Evolutionary conservation across 1,140 invertebrate genomes (phyloP), one percentile per base, ranked within the genome.

Genomic region (Drosophila albomicans): DNA sequence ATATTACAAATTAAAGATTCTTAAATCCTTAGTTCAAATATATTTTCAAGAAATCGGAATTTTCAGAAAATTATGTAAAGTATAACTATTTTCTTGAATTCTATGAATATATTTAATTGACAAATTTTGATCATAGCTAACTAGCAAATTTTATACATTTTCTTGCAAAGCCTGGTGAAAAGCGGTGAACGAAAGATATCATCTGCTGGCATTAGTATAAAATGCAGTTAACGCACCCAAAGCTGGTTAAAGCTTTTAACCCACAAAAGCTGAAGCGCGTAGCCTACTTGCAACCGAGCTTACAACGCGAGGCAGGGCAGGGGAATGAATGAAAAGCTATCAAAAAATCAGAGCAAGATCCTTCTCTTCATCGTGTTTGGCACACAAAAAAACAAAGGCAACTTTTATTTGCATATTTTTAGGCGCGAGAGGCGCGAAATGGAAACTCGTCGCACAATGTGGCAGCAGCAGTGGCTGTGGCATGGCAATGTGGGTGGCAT

Each of bases 321-420:
- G 20, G 20, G 20, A 25, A 25, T 25, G 20, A 25, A 66, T 58
- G 49, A 46, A 68, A 65, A 74, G 79, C 71, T 78, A 68, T 82
- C 64, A 65, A 67, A 70, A 75, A 82, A 71, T 82, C 80, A 74
- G 69, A 62, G 30, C 71, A 66, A 74, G 70, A 75, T 70, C 11
- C 51, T 38, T 16, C 32, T 16, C 32, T 16, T 16, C 52, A 3
- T 20, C 54, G 2, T 48, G 20, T 11, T 30, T 20, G 32, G 56
- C 45, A 16, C 41, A 46, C 41, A 46, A 7, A 38, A 20, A 75
- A 65, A 63, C 62, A 69, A 68, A 70, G 57, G 69, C 52, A 71
- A 58, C 71, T 76, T 86, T 86, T 86, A 77, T 87, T 87, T 86
- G 82, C 82, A 86, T 87, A 86, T 87, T 87, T 77, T 82, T 73